phyloP scores from a whole-genome alignment of 2,113 vertebrate species.

The Seriola dumerili region DNA sequence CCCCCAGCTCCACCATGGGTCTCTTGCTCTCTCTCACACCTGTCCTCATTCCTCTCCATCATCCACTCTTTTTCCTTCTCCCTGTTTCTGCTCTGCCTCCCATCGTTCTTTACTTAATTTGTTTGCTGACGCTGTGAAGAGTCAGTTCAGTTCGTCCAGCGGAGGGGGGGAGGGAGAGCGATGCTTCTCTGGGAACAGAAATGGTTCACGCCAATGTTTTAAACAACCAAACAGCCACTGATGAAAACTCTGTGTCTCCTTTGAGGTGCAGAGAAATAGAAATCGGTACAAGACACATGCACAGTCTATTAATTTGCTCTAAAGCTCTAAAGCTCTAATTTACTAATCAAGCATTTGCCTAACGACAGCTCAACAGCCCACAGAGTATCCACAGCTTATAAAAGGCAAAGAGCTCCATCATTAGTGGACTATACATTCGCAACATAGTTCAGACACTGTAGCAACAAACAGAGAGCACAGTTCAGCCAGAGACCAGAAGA shows the following conservation, averaged over 20 bases:
- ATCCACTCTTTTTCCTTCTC: slow-evolving; percentile 25
- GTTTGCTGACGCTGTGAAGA: slow-evolving; percentile 37
- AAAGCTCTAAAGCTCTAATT: neutral
- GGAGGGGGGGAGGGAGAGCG: slow-evolving; percentile 4
- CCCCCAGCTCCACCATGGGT: neutral
- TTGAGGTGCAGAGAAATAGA: slow-evolving; percentile 8
- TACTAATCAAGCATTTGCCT: neutral
- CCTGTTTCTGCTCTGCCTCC: slow-evolving; percentile 6
- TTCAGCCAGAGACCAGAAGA: slow-evolving; percentile 7
- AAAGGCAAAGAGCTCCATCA: neutral
- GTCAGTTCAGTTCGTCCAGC: slow-evolving; percentile 5
- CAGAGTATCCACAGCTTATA: neutral
- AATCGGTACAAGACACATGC: neutral
- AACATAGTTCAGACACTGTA: slow-evolving; percentile 13
- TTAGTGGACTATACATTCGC: neutral
- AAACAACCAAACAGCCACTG: slow-evolving; percentile 6
- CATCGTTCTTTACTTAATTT: slow-evolving; percentile 13
- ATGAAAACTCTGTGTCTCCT: neutral
- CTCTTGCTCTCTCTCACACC: slow-evolving; percentile 27
- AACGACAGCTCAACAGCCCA: slow-evolving; percentile 3
- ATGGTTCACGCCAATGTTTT: neutral
- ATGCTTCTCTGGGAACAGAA: neutral
- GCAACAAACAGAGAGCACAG: neutral
- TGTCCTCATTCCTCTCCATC: slow-evolving; percentile 37
- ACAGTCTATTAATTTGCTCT: neutral